Conservation (phyloP, 1,140 invertebrate species). For the Drosophila nikananu region DNA sequence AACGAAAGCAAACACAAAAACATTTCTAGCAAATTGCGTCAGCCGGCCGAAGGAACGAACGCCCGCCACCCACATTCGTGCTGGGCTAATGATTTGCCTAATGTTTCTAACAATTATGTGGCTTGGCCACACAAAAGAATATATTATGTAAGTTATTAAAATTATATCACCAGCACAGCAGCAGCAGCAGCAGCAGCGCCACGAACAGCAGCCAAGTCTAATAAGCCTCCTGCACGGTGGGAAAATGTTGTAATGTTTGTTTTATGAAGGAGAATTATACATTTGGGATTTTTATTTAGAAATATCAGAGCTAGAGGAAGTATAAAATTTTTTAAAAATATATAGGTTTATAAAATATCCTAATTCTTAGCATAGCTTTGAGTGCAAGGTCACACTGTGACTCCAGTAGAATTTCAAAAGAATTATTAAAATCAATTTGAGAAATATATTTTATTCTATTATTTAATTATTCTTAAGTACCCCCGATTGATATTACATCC, state of each 20-base stretch:
- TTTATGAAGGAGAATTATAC: neutral
- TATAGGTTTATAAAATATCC: neutral
- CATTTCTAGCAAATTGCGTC: constrained; percentile 70
- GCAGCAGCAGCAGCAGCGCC: constrained; percentile 11
- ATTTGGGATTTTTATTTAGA: too few relatives aligned
- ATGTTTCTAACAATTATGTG: constrained; percentile 83
- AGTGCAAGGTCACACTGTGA: neutral
- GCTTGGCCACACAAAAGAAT: constrained; percentile 77
- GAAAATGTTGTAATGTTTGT: neutral
- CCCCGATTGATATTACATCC: neutral
- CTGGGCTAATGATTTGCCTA: constrained; percentile 79
- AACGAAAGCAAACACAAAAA: constrained; percentile 66
- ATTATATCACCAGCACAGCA: constrained; percentile 72
- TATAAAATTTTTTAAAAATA: neutral
- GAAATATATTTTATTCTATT: neutral
- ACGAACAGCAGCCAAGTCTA: constrained; percentile 55
- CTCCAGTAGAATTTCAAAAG: neutral
- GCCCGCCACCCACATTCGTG: constrained; percentile 10
- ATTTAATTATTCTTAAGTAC: neutral
- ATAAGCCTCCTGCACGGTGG: constrained; percentile 58
- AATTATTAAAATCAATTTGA: too few relatives aligned
- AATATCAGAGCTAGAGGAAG: neutral
- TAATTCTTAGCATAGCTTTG: neutral
- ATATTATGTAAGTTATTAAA: constrained; percentile 83
- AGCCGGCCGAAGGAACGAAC: constrained; percentile 28